Evolutionary conservation across 1,140 invertebrate genomes (phyloP), one percentile per base, ranked within the genome.

Genomic region (Nephila pilipes): DNA sequence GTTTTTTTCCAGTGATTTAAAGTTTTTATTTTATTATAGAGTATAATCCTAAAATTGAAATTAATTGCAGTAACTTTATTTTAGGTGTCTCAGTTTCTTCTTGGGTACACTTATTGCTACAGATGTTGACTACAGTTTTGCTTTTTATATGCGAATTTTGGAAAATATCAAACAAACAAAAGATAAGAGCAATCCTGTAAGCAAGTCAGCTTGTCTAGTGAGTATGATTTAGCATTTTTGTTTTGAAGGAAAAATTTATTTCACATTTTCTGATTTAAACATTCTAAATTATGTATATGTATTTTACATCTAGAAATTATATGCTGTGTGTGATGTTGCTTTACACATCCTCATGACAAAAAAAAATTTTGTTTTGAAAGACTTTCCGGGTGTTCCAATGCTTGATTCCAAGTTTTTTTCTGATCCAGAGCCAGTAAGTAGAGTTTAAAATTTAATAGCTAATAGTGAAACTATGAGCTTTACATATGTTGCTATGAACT

Each of bases 251-350:
- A 22, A 79, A 22, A 29, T 46, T 46, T 10, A 46, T 46, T 46
- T 46, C 46, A 46, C 38, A 20, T n/a, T 75, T 87, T 38, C 25
- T 46, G 65, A n/a, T n/a, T 6, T 36, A 5, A 18, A 75, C 14
- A 22, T 85, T 57, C 16, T 60, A 4, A 38, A 60, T 85, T 8
- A 60, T 0, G 8, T 58, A 25, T 54, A 81, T 65, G 60, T 92
- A 63, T 46, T 87, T 75, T 95, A 95, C 91, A 95, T 96, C 10
- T 95, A 99, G 98, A 99, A 99, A 98, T 32, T 88, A 94, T 99
- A 98, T 97, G 97, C 98, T 69, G 97, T 99, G 85, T 99, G 98
- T 96, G 99, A 99, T 96, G 96, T 99, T 89, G 98, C 98, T 10
- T 97, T 99, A 96, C 97, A 98, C 93, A 96, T 99, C 93, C 97